phyloP scores from a whole-genome alignment of 2,888 invertebrate genomes.

The Nasonovia ribisnigri region DNA sequence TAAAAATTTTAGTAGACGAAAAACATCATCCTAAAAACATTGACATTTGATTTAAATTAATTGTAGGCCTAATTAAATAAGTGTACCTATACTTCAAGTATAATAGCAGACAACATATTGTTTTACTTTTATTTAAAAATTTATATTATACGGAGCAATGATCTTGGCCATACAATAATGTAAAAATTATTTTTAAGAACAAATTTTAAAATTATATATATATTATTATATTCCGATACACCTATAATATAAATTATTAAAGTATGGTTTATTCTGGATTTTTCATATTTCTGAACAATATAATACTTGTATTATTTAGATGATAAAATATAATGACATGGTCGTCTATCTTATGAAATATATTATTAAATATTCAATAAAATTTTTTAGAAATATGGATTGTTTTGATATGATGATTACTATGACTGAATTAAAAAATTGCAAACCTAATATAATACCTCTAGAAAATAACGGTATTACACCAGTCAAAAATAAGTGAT shows the following conservation, averaged over 20 bases:
- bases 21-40: background rate
- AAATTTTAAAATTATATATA: background rate
- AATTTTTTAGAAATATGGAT: background rate
- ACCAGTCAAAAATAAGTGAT: background rate
- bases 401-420: too few relatives aligned
- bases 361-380: background rate
- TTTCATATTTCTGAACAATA: background rate
- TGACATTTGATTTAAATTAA: background rate
- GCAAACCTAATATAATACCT: background rate
- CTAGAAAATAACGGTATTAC: background rate
- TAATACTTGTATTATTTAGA: background rate
- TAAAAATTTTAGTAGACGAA: background rate
- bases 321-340: background rate
- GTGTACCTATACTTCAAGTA: background rate
- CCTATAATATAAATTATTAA: background rate
- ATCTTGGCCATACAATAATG: background rate
- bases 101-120: background rate
- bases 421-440: background rate
- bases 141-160: background rate
- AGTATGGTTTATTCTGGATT: background rate
- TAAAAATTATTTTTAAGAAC: background rate
- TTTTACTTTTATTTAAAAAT: too few relatives aligned
- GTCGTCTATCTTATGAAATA: background rate
- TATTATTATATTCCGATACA: background rate
- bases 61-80: background rate